phyloP scores from a whole-genome alignment of 2,113 vertebrate genomes.

The Myiagra hebetior region DNA sequence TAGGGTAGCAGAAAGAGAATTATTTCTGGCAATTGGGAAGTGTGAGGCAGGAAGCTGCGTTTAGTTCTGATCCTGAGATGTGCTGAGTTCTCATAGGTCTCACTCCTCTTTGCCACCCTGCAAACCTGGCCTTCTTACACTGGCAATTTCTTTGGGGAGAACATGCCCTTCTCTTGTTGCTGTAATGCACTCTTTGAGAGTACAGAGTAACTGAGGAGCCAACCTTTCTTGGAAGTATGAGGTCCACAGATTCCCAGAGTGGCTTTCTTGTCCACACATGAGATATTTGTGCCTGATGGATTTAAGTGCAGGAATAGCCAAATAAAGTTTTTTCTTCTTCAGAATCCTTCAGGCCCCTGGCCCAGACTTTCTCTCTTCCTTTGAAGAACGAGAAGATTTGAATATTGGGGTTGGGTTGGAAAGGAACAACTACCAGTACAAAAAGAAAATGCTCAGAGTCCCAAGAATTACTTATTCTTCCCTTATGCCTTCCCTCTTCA shows the following conservation, averaged over 20 bases:
- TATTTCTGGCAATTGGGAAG: conserved; percentile 44
- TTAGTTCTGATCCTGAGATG: not conserved
- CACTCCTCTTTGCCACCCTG: not conserved
- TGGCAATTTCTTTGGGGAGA: not conserved
- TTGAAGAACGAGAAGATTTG: not conserved
- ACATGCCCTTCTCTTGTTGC: not conserved
- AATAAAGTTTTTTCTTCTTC: not conserved
- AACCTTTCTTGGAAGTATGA: not conserved
- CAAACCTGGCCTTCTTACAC: not conserved
- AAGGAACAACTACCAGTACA: not conserved
- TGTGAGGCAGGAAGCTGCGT: not conserved
- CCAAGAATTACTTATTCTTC: not conserved
- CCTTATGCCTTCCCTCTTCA: not conserved
- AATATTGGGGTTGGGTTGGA: not conserved
- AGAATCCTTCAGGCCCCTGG: not conserved
- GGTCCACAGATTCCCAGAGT: not conserved
- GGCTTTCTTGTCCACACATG: not conserved
- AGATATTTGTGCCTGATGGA: not conserved
- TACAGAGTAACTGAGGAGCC: not conserved
- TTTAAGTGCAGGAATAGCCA: not conserved
- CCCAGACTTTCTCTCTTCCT: not conserved
- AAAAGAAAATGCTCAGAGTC: not conserved
- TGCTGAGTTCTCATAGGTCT: not conserved
- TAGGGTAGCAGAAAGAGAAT: conserved; percentile 30
- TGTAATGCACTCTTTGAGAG: not conserved